phyloP scores from a whole-genome alignment of 2,888 invertebrate species.

The Rhagophthalmus giganteus region DNA sequence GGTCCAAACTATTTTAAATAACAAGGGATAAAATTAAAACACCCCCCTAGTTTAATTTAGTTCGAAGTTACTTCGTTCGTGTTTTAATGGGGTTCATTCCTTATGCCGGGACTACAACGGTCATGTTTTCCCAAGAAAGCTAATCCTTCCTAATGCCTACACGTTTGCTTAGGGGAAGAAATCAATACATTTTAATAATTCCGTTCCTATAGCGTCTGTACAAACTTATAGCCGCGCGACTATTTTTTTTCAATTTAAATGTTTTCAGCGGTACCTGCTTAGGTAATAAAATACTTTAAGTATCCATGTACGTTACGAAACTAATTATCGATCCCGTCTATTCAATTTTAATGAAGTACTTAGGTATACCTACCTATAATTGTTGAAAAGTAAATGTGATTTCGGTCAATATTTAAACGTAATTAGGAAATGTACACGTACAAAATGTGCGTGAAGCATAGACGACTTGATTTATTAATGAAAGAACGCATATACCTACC shows the following conservation, averaged over 20 bases:
- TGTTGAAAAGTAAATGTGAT: too few species aligned
- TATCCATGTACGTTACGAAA: too few species aligned
- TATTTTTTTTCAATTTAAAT: conserved; percentile 28
- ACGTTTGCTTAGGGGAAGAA: conserved; percentile 11
- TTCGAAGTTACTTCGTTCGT: conserved; percentile 26
- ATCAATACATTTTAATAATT: conserved; percentile 29
- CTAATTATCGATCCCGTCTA: too few species aligned
- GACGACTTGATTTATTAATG: too few species aligned
- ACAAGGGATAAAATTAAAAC: conserved; percentile 32
- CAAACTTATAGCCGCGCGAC: conserved; percentile 25
- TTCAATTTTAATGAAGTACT: too few species aligned
- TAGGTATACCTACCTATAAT: too few species aligned
- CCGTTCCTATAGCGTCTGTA: conserved; percentile 17
- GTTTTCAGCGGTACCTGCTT: too few species aligned
- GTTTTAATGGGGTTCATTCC: conserved; percentile 27
- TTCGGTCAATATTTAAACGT: too few species aligned
- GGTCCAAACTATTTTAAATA: conserved; percentile 32
- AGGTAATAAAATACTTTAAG: too few species aligned
- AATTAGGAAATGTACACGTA: too few species aligned
- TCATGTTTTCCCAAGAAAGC: conserved; percentile 7
- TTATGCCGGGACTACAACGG: conserved; percentile 7
- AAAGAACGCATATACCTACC: too few species aligned
- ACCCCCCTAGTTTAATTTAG: conserved; percentile 32
- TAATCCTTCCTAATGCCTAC: conserved; percentile 9
- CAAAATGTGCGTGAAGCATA: too few species aligned